Base-by-base conservation (phyloP, 2,113 vertebrate genomes). In the Pontoporia blainvillei region DNA sequence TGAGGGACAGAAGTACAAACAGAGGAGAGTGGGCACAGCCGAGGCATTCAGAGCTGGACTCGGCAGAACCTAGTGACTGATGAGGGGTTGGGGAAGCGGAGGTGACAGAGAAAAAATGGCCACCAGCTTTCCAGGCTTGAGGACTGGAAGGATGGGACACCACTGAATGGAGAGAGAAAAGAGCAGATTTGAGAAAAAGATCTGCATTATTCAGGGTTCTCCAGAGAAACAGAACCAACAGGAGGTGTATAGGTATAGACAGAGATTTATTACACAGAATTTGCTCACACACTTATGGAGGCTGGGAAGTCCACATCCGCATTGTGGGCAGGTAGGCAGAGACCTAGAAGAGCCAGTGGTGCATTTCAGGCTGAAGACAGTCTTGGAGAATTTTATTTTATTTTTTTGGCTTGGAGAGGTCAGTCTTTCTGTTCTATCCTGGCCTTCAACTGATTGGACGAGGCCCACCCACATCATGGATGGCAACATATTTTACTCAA, bases 21-120 rank as follows among this genome's bases (percentile, higher is more conserved):
- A 31, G n/a, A 85, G 44, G 61, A 31, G 4, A 36, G 20, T 10
- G 10, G 67, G 14, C 3, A 0, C 2, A 5, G 2, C n/a, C 2
- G 39, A 49, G 29, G 8, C 57, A 17, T 34, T 54, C 44, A 41
- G 3, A 27, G 25, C 21, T 3, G 2, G 6, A 3, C 23, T 20
- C 17, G 3, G 12, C 23, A 39, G 62, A 20, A 8, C 41, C 71
- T 20, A 34, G 29, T 20, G 27, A 12, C 41, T 12, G 41, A 52
- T 5, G 2, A 13, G 66, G 59, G 14, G 0, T 6, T 6, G 31
- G 18, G 9, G 46, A 5, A 54, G 3, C 8, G 36, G 52, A 21
- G 20, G 20, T 78, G 36, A 86, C 8, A 15, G 25, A 79, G 31
- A n/a, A 21, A 25, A 25, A 61, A 46, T 3, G 8, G 23, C 29